phyloP scores from a whole-genome alignment of 2,113 vertebrate species.

The Pampusana beccarii region DNA sequence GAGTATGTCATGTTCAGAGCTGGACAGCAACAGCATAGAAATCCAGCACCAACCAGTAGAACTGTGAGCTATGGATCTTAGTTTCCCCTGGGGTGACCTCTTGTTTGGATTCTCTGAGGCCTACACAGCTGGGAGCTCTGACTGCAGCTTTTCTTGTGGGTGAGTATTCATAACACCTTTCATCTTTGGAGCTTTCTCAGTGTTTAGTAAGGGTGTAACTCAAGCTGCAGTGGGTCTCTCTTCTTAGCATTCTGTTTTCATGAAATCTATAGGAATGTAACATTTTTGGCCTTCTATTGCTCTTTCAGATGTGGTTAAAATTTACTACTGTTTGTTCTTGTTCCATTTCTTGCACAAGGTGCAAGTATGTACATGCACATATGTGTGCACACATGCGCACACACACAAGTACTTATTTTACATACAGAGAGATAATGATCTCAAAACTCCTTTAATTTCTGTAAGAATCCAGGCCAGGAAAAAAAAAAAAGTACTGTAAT shows the following conservation, averaged over 20 bases:
- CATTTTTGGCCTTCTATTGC: not conserved
- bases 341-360: not conserved
- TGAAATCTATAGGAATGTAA: not conserved
- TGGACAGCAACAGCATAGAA: not conserved
- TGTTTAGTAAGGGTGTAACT: conserved; percentile 17
- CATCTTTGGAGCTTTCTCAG: not conserved
- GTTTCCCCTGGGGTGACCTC: not conserved
- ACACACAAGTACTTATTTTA: not conserved
- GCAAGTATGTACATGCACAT: not conserved
- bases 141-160: conserved; percentile 3
- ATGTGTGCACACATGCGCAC: not conserved
- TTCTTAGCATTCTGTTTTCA: not conserved
- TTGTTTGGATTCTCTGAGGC: not conserved
- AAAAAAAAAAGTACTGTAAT: not conserved
- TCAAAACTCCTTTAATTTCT: conserved; percentile 8
- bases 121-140: not conserved
- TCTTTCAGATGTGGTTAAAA: conserved; percentile 51
- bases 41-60: not conserved
- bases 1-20: not conserved
- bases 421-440: not conserved
- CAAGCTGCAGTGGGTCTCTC: not conserved
- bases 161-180: not conserved
- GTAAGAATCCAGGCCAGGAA: not conserved
- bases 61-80: not conserved
- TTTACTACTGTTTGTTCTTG: conserved; percentile 4